Base-by-base conservation (phyloP, 2,888 invertebrate genomes). In the Pegoplata infirma region DNA sequence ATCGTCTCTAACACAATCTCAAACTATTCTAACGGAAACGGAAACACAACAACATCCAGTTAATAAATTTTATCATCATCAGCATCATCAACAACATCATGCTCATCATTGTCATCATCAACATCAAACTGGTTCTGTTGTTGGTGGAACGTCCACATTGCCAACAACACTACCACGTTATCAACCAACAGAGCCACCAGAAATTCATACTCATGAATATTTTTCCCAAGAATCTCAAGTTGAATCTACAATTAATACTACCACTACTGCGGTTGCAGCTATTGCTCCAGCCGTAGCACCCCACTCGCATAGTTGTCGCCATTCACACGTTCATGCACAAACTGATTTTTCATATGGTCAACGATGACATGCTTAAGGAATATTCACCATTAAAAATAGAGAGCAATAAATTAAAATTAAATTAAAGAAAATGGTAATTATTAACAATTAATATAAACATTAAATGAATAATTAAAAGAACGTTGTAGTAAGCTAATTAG, bases 301-400 rank as follows among this genome's bases (percentile, higher is more conserved):
- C 28, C 67, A 63, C 17, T 46, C 67, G 12, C 74, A 80, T 76
- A 83, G 85, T 25, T 83, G 81, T 51, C 84, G 84, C 32, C 76
- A 77, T 36, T 72, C 76, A 8, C 85, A 86, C 67, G 85, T 83
- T 53, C 81, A 81, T 77, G 81, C 81, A 16, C 86, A 86, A 76
- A 86, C 87, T 44, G 86, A 87, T 49, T 86, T 84, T 76, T 64
- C 82, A 32, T 85, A 84, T 63, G 83, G 81, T 21, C 80, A 75
- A 46, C 81, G 82, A 82, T 82, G 82, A 82, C 81, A 73, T 68
- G 81, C 74, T 67, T 76, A 74, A 64, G 49, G 58, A 61, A 51
- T 12, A 69, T 21, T 40, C 7, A 2, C 12, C 36, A n/a, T n/a
- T 12, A 2, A 12, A 40, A 4, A 55, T 6, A 8, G 12, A 12